Base-by-base conservation (phyloP, 2,113 vertebrate species). In the Ceuthmochares aereus region DNA sequence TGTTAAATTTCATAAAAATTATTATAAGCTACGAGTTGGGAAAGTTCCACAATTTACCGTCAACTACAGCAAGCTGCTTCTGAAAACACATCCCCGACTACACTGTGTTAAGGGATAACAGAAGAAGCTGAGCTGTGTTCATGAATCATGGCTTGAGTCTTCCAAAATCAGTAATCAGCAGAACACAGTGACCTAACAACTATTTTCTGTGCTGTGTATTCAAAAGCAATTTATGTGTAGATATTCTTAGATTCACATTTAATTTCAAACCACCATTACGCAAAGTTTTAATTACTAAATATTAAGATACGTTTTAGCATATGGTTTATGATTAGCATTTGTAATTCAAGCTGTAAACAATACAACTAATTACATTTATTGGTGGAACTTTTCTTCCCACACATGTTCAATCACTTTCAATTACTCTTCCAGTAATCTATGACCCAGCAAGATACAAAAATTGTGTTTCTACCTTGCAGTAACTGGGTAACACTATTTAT, bases 31-130 rank as follows among this genome's bases (percentile, higher is more conserved):
- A 88, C 43, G 34, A 93, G 52, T 29, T 95, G 79, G 82, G 69
- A 75, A 95, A 82, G 68, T 93, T 97, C 78, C 75, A 94, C 81
- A 63, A 96, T 95, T 96, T 93, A 89, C 70, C 25, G 1, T 69
- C 51, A 94, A 70, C 87, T 94, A 95, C 91, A 84, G 58, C 69
- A 89, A 83, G 96, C 4, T 87, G 80, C 51, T 96, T 95, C 90
- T 96, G 94, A 96, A 98, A 98, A 98, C 91, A 91, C 95, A 89
- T 83, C 56, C 60, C 36, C 27, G 34, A 74, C 47, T 91, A 69
- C n/a, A 84, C 59, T 67, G 34, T 90, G 74, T 47, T 14, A 90
- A 69, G 51, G 63, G 54, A 75, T 95, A 97, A 95, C 52, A 80
- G 37, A 91, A 90, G 90, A 89, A 95, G 51, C 83, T 52, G 88